These are phyloP conservation scores for Sinosuthora webbiana DNA, from an alignment of 2,113 vertebrate species.

Conservation along the genomic window DNA sequence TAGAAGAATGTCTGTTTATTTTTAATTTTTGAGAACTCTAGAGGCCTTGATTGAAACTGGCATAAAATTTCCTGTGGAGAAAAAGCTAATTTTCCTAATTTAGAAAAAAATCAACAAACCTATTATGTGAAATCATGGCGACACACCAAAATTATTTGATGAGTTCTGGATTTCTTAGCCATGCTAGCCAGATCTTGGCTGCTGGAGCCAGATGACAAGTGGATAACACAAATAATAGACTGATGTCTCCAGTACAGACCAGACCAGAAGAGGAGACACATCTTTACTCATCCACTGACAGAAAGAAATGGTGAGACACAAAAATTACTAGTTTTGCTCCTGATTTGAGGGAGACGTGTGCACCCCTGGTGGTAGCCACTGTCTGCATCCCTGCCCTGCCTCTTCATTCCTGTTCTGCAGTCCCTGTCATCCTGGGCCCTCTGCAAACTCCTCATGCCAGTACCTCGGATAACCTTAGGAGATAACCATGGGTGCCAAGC, in stretches of 20 bases:
- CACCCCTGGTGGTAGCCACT: neutral
- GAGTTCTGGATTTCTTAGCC: neutral
- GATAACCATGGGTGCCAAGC: neutral
- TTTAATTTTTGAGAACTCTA: neutral
- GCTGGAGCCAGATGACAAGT: accelerated
- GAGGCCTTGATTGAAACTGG: neutral
- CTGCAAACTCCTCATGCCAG: accelerated
- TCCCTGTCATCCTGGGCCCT: neutral
- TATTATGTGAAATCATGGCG: neutral
- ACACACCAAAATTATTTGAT: neutral
- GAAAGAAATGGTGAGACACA: neutral
- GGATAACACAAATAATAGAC: neutral
- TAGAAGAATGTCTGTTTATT: neutral
- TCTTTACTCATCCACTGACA: neutral
- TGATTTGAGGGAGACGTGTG: neutral
- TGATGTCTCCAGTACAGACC: neutral
- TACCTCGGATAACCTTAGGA: neutral
- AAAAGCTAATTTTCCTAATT: neutral
- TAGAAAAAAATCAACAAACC: neutral
- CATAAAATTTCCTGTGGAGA: neutral
- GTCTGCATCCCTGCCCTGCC: neutral
- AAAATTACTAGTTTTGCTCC: neutral
- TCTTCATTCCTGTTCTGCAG: neutral
- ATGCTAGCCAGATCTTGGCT: neutral
- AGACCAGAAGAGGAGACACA: neutral